Base-by-base conservation (phyloP, 1,140 invertebrate species). In the Drosophila prosaltans region DNA sequence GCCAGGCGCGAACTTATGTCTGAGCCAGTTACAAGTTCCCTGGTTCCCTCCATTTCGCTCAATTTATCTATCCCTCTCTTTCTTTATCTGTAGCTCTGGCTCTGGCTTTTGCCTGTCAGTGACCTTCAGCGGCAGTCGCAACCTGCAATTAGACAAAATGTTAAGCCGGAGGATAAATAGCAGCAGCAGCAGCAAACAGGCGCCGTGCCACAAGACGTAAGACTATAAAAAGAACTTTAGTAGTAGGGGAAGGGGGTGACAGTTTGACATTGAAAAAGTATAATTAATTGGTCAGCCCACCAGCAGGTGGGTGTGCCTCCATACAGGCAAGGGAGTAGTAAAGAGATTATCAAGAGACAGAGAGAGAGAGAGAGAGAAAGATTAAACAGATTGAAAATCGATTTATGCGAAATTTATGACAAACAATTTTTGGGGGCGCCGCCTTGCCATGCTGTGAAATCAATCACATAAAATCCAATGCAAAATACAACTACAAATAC, bases 221-320 rank as follows among this genome's bases (percentile, higher is more conserved):
- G 70, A 48, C 32, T 59, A n/a, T 72, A 40, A 71, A 65, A 58
- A 26, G 16, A 60, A 40, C 45, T 36, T 39, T 61, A 66, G 58
- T 41, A 60, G 48, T 69, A 7, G 11, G 54, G 59, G 39, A 45
- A 48, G 41, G 43, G 32, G 59, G 69, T 69, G 80, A 83, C 80
- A 82, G 78, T 74, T 81, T 86, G 80, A 90, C 80, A 84, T 90
- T 90, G 80, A 86, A 83, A 79, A 86, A 90, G 72, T 72, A 66
- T 86, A 84, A 86, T 81, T 90, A 90, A 90, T 90, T 86, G 74
- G 69, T 66, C 69, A 75, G 63, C 75, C 66, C 63, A 71, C 69
- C 69, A 72, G 76, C 83, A 71, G 71, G 68, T 74, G 76, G 82
- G 83, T 75, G 80, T 77, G 77, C 45, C 73, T 32, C 21, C 28